Conservation (phyloP, 2,888 invertebrate genomes). For the Schrankia costaestrigalis region DNA sequence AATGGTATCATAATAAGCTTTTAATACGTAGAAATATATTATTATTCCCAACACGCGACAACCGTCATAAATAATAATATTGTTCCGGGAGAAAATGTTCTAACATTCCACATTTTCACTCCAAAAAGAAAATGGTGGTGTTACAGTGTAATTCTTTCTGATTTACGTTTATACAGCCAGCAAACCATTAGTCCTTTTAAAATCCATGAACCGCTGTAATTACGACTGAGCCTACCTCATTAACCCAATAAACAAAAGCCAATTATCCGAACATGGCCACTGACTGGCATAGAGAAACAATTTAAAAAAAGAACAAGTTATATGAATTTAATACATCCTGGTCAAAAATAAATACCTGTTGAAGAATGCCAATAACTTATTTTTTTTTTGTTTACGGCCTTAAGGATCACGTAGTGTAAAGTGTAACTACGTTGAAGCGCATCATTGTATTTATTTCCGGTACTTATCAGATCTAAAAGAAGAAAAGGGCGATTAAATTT, state of each 20-base stretch:
- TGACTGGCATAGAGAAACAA: not conserved
- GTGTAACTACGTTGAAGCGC: too few species aligned
- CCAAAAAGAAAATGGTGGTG: conserved; percentile 2
- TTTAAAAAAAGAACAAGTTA: too few species aligned
- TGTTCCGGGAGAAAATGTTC: conserved; percentile 24
- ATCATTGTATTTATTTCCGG: too few species aligned
- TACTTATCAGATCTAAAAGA: too few species aligned
- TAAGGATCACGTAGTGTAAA: too few species aligned
- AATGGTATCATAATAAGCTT: conserved; percentile 6
- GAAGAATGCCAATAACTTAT: too few species aligned
- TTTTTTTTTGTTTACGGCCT: too few species aligned
- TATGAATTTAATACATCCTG: too few species aligned
- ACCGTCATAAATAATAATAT: conserved; percentile 32
- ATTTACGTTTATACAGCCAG: not conserved
- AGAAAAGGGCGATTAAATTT: too few species aligned
- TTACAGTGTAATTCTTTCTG: too few species aligned
- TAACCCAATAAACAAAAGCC: conserved; percentile 5
- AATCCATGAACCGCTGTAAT: conserved; percentile 5
- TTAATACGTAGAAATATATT: conserved; percentile 18
- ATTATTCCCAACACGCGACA: conserved; percentile 28
- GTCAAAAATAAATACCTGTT: too few species aligned
- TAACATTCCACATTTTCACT: conserved; percentile 13
- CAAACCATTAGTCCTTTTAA: not conserved
- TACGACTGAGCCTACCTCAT: conserved; percentile 3
- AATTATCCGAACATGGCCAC: conserved; percentile 1